Base-by-base conservation (phyloP, 2,797 vertebrate genomes). In the Perodicticus potto region DNA sequence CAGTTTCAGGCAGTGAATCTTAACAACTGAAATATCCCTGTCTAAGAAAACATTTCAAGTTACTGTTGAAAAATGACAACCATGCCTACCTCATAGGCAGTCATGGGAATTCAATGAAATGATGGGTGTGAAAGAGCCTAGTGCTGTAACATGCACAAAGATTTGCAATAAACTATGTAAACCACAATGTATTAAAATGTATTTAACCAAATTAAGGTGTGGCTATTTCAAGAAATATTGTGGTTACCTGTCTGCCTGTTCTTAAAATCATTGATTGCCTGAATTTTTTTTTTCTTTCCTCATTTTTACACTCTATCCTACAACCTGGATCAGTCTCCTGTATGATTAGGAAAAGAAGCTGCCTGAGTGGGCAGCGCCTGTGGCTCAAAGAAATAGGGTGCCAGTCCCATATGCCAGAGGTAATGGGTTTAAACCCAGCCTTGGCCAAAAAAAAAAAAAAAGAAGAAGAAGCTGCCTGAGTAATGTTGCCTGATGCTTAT, bases 1-100 rank as follows among this genome's bases (percentile, higher is more conserved):
- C 32, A 74, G 83, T 73, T 96, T 43, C 81, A 77, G 72, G 70
- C 45, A 95, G 83, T 76, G 57, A 88, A 27, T 87, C 80, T 93
- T 45, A 91, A 89, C 59, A 29, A 74, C 0, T 92, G 67, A 96
- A 92, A 95, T 49, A 92, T 65, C n/a, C 29, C 53, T 81, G 65
- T 81, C 70, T 63, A 88, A 72, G 73, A 55, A 92, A 93, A 85
- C 32, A 73, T 27, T 92, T 89, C 34, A 76, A 83, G 49, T 89
- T 81, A 91, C 27, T n/a, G 9, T 89, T 78, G 76, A 81, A 96
- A 70, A 94, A 77, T 34, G 82, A 53, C 29, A 40, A 23, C 53
- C 27, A 43, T n/a, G 55, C 65, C 55, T 29, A 65, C 13, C 49
- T 84, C 85, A 74, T 8, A 43, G 5, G 19, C 2, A 25, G 45